A percentile compares a stretch with the other conserved stretches of the same genome.
These are phyloP conservation scores for Pygoscelis adeliae DNA, from an alignment of 2,113 vertebrate genomes.

Conservation along the genomic window DNA sequence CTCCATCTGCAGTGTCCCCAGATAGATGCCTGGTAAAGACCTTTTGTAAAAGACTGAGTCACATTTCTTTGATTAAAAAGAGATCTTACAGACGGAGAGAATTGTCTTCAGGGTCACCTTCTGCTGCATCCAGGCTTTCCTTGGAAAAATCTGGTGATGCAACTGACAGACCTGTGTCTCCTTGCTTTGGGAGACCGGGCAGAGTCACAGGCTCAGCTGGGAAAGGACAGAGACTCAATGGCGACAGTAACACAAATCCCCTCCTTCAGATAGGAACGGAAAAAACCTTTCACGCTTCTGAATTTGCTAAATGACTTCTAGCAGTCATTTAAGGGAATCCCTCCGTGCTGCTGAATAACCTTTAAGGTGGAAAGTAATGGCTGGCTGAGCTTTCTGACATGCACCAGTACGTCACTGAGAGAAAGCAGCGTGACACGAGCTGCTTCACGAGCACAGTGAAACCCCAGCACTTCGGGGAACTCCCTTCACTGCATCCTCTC, in stretches of 20 bases:
- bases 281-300: background rate
- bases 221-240: background rate
- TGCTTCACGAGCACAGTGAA: background rate
- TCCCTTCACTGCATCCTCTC: background rate
- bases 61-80: background rate
- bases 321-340: conserved; percentile 3
- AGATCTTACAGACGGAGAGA: background rate
- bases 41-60: background rate
- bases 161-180: background rate
- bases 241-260: background rate
- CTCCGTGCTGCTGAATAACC: background rate
- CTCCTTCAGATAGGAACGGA: background rate
- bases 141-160: background rate
- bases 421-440: background rate
- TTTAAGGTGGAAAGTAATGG: background rate
- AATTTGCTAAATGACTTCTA: background rate
- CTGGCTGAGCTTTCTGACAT: conserved; percentile 1
- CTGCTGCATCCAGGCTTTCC: background rate
- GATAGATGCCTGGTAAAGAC: background rate
- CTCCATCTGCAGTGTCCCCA: background rate
- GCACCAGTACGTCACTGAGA: background rate
- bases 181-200: background rate
- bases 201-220: background rate
- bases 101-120: background rate
- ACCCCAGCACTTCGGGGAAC: background rate